Conservation (phyloP, 2,113 vertebrate species). For the Syngnathus typhle region DNA sequence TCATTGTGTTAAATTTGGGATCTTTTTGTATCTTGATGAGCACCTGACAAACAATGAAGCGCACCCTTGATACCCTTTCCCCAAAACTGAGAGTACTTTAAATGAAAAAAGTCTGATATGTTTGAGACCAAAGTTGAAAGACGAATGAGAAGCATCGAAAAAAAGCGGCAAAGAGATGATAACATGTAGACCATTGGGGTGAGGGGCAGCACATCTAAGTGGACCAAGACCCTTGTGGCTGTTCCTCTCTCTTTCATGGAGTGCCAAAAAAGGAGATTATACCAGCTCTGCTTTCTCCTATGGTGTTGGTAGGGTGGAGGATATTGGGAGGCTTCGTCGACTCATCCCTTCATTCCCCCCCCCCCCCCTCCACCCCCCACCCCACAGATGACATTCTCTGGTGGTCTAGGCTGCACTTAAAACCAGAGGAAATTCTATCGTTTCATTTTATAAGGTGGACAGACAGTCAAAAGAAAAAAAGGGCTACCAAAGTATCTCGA, state of each 20-base stretch:
- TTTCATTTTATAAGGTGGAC: too few species aligned
- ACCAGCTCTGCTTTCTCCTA: constrained; percentile 59
- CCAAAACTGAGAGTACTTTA: not conserved
- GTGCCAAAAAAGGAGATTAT: constrained; percentile 78
- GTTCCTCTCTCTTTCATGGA: constrained; percentile 70
- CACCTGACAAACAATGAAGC: too few species aligned
- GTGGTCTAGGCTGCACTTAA: constrained; percentile 28
- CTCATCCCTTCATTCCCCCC: constrained; percentile 19
- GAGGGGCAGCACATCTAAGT: constrained; percentile 67
- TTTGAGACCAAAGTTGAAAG: not conserved
- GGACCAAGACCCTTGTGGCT: constrained; percentile 66
- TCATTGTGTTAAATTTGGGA: too few species aligned
- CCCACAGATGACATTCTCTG: constrained; percentile 21
- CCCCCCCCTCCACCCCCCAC: not conserved
- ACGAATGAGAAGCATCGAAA: not conserved
- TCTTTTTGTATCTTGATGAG: too few species aligned
- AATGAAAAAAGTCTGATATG: not conserved
- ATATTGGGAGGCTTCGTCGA: constrained; percentile 4
- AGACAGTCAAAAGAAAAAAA: too few species aligned
- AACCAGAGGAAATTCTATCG: constrained; percentile 25
- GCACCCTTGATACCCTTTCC: too few species aligned
- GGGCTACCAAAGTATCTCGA: too few species aligned
- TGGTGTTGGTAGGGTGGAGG: constrained; percentile 25
- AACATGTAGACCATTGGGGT: constrained; percentile 49
- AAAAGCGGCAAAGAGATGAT: constrained; percentile 31